phyloP scores from a whole-genome alignment of 2,797 vertebrate species.

The Podargus strigoides region DNA sequence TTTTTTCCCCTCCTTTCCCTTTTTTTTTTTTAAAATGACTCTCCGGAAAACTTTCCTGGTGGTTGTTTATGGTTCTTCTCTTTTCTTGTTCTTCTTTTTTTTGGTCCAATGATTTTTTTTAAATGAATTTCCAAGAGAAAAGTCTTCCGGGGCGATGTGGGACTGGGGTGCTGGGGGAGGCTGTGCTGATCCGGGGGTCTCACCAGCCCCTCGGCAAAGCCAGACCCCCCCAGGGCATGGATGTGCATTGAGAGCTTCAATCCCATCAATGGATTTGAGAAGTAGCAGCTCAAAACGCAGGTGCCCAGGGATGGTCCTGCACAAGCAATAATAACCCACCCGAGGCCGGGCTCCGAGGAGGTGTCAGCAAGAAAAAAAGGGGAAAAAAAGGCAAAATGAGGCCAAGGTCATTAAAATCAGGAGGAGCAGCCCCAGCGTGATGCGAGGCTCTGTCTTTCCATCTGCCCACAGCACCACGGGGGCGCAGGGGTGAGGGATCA shows the following conservation, averaged over 20 bases:
- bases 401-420: not conserved
- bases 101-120: not conserved
- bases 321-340: constrained; percentile 54
- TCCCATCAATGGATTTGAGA: not conserved
- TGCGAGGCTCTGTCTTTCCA: not conserved
- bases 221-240: accelerated
- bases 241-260: not conserved
- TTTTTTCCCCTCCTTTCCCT: not conserved
- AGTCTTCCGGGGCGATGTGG: not conserved
- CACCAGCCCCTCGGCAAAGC: not conserved
- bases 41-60: not conserved
- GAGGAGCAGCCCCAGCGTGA: not conserved
- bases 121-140: not conserved
- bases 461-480: accelerated
- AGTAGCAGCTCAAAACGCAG: not conserved
- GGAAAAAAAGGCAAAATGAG: not conserved
- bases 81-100: not conserved
- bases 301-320: not conserved
- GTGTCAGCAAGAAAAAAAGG: not conserved
- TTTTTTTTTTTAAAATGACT: constrained; percentile 4
- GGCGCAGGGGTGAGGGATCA: not conserved
- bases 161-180: not conserved
- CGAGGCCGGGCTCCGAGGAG: not conserved
- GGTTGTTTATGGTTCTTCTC: not conserved
- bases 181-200: not conserved